Base-by-base conservation (phyloP, 2,797 vertebrate species). In the Mormyrops attenuatus region DNA sequence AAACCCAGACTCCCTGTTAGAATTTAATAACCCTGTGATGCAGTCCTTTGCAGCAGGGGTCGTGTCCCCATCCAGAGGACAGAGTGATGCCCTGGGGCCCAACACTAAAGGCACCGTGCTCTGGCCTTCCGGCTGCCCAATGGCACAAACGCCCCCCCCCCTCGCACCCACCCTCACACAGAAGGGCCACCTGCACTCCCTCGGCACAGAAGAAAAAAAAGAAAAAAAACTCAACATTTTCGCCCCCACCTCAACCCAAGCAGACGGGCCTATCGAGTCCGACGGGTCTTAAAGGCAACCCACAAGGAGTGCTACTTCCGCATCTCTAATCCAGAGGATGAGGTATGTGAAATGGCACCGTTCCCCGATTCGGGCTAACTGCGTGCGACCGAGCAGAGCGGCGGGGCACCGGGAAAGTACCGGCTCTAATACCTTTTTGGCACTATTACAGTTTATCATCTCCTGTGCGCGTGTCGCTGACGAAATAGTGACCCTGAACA, bases 301-400 rank as follows among this genome's bases (percentile, higher is more conserved):
- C 22, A 7, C 63, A 57, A 77, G 66, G 34, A 13, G 49, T 3
- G 7, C 3, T 34, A 60, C 86, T 80, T 89, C 86, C 52, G 49
- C 77, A 9, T 17, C 85, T 66, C 50, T 80, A 89, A 87, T 88
- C 85, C 63, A 60, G 38, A 47, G 17, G 9, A 53, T 73, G 26
- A 60, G 77, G 22, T 50, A 85, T 85, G 89, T 92, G 91, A 90
- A 90, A 93, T 17, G n/a, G 89, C 90, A 90, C 88, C 57, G 89
- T 85, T 85, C 82, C 44, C 82, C 47, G 77, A 85, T 91, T 89
- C 63, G 80, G 89, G 53, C 90, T 92, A 92, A 94, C 92, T 92
- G 89, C 50, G 57, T 57, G 91, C 91, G 91, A 93, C 90, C 92
- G 13, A 57, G 53, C 86, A 85, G 22, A 47, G 82, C 49, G n/a